A percentile compares a stretch with the other conserved stretches of the same genome.
Conservation (phyloP, 2,113 vertebrate genomes). For the Turnix velox region DNA sequence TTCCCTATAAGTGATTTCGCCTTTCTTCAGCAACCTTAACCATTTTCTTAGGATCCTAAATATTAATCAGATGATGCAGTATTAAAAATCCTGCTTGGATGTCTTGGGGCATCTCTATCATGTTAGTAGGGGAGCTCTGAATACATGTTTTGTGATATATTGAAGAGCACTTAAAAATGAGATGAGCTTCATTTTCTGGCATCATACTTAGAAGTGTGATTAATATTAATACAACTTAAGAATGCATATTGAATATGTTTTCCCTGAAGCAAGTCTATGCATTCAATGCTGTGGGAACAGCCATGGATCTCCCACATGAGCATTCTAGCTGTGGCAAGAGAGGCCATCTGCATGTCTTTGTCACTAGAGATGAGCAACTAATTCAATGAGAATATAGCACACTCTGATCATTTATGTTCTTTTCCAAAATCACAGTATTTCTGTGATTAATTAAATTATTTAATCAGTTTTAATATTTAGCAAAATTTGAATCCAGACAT, state of each 20-base stretch:
- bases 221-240: slow-evolving; percentile 11
- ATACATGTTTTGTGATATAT: neutral
- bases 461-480: neutral
- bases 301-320: neutral
- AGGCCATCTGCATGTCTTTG: neutral
- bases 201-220: neutral
- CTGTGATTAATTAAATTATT: neutral
- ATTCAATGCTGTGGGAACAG: neutral
- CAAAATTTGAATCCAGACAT: neutral
- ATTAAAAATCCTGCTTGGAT: neutral
- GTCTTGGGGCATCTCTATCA: slow-evolving; percentile 10
- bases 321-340: accelerated
- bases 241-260: neutral
- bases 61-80: slow-evolving; percentile 20
- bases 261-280: neutral
- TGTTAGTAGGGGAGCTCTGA: neutral
- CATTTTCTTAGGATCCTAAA: slow-evolving; percentile 25
- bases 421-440: neutral
- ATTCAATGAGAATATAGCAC: neutral
- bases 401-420: neutral
- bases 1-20: neutral
- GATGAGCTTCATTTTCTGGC: neutral
- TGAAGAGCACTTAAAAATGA: neutral
- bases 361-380: neutral
- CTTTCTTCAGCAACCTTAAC: neutral